Base-by-base conservation (phyloP, 1,140 invertebrate species). In the Dreissena polymorpha region DNA sequence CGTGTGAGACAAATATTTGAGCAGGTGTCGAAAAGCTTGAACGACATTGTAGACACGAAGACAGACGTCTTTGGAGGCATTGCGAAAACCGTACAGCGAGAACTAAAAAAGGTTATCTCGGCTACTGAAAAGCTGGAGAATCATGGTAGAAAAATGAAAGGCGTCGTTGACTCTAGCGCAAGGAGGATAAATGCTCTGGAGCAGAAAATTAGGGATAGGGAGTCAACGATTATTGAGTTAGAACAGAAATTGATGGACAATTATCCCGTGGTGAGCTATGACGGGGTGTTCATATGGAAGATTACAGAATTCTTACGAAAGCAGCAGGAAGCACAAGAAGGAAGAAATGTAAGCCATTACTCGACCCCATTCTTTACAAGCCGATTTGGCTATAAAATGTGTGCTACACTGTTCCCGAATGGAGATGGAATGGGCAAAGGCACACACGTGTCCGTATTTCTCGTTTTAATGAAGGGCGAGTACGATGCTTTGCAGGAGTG, bases 371-470 rank as follows among this genome's bases (percentile, higher is more conserved):
- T 93, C 79, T 93, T 90, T 81, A 92, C 92, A 12, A 85, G 86
- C 0, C 74, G 85, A 27, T 80, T 85, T 50, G 92, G 92, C n/a
- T 98, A 98, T 91, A 96, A 96, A 92, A 96, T 98, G 91, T 97
- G 97, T 91, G 95, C 95, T 0, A 94, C 97, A 18, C 93, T 98
- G 13, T 97, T 97, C 92, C 94, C 97, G 71, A 96, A 96, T 51
- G 95, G 95, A 0, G 94, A 95, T 87, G 94, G 96, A 1, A 91
- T 92, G 83, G 92, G 91, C 0, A 92, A 93, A 79, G 88, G 88
- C 10, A 86, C 91, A 0, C 90, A 92, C 77, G 74, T 93, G 10
- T 92, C 91, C 0, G 80, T 93, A 16, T 93, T 93, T 78, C 92
- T 93, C 77, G 92, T 92, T n/a, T 74, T 93, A 8, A 92, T 92